A percentile compares a stretch with the other conserved stretches of the same genome.
phyloP scores from a whole-genome alignment of 1,140 invertebrate genomes.

The Zaprionus camerounensis region DNA sequence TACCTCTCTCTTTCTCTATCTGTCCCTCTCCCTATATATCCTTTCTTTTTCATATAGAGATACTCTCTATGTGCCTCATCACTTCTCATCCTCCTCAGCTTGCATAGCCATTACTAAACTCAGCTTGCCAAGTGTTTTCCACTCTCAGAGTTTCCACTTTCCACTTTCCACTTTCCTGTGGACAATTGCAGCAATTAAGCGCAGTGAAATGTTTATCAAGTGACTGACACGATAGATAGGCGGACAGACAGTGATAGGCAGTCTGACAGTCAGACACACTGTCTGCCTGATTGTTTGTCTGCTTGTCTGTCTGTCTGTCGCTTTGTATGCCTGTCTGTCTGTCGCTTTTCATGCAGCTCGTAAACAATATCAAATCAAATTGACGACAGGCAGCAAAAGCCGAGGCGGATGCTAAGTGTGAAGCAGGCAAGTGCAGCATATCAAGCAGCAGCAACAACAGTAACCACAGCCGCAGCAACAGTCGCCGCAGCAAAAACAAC shows the following conservation, averaged over 20 bases:
- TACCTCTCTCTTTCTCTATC: no score
- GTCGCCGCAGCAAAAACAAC: constrained; percentile 25
- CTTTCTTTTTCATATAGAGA: background rate
- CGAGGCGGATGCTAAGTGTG: constrained; percentile 40
- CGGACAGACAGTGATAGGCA: background rate
- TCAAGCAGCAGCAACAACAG: constrained; percentile 31
- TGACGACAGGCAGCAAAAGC: constrained; percentile 40
- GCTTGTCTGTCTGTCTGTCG: background rate
- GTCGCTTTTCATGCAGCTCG: constrained; percentile 24
- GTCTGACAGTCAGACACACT: background rate
- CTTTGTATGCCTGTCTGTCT: background rate
- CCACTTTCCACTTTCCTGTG: constrained; percentile 3
- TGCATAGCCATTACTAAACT: background rate
- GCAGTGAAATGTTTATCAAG: constrained; percentile 37
- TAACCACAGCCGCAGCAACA: constrained; percentile 2
- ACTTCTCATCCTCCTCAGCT: background rate
- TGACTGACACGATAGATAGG: constrained; percentile 29
- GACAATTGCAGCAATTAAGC: constrained; percentile 48
- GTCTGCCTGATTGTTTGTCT: background rate
- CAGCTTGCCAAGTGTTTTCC: background rate
- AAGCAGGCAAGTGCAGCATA: constrained; percentile 40
- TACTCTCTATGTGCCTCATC: background rate
- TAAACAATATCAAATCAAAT: constrained; percentile 59
- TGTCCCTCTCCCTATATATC: background rate
- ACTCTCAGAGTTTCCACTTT: constrained; percentile 1